Evolutionary conservation across 2,888 invertebrate genomes (phyloP).

Genomic region (Lasioglossum leucozonium): DNA sequence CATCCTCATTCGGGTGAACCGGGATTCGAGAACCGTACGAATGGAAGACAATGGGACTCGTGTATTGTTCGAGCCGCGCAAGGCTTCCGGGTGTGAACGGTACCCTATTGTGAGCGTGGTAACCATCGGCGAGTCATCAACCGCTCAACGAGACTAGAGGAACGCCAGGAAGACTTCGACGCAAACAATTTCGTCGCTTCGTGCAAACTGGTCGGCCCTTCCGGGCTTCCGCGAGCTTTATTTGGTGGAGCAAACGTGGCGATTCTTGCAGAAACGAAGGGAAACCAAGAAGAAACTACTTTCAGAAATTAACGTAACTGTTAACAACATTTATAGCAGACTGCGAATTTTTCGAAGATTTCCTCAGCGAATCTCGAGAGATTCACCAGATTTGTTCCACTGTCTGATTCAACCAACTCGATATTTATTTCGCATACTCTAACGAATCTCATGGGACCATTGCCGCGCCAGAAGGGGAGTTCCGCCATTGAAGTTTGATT

Average conservation of each 20-base stretch:
- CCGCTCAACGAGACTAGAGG: background rate
- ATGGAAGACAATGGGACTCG: background rate
- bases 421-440: conserved; percentile 54
- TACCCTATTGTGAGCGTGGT: conserved; percentile 9
- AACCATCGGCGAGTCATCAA: conserved; percentile 16
- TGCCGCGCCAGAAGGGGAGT: conserved; percentile 7
- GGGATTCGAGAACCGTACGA: conserved; percentile 4
- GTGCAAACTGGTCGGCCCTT: background rate
- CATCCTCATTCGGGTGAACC: conserved; percentile 2
- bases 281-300: background rate
- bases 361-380: background rate
- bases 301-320: background rate
- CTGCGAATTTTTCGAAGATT: too few relatives aligned
- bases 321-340: too few relatives aligned
- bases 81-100: conserved; percentile 7
- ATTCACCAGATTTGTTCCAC: background rate
- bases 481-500: conserved; percentile 49
- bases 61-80: background rate
- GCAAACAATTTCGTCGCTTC: background rate
- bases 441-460: conserved; percentile 57
- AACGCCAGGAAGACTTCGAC: background rate
- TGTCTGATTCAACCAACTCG: background rate
- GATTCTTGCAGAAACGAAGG: background rate
- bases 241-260: background rate
- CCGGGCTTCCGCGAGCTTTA: background rate